These are phyloP conservation scores for Drosophila testacea DNA, from an alignment of 2,888 invertebrate genomes.

Conservation along the genomic window DNA sequence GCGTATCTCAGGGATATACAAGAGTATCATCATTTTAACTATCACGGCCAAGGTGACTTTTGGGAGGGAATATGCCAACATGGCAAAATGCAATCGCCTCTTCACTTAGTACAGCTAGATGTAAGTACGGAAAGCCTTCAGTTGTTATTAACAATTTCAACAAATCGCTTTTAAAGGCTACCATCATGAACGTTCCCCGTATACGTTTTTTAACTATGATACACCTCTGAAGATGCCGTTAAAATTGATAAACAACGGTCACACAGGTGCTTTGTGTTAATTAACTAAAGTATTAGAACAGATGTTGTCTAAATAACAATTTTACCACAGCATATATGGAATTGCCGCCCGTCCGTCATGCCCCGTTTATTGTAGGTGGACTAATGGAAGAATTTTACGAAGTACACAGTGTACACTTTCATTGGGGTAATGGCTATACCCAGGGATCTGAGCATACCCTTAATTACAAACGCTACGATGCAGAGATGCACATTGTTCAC, in stretches of 20 bases:
- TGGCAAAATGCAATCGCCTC: background rate
- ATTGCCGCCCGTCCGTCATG: background rate
- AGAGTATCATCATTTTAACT: background rate
- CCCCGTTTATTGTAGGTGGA: slow-evolving; percentile 62
- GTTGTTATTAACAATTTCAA: too few species aligned
- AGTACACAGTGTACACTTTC: slow-evolving; percentile 86
- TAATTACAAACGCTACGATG: slow-evolving; percentile 85
- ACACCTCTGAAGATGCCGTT: slow-evolving; percentile 87
- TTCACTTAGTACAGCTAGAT: background rate
- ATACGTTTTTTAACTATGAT: slow-evolving; percentile 86
- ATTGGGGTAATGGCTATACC: slow-evolving; percentile 89
- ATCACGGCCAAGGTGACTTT: background rate
- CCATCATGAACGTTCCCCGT: slow-evolving; percentile 18
- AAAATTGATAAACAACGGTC: slow-evolving; percentile 88
- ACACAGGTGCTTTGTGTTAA: slow-evolving; percentile 85
- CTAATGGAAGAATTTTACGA: slow-evolving; percentile 62
- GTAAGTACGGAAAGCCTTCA: background rate
- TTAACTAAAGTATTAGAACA: too few species aligned
- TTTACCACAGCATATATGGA: slow-evolving; percentile 52
- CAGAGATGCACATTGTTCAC: slow-evolving; percentile 90
- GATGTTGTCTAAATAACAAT: background rate
- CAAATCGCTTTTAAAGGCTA: background rate
- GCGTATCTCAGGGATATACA: too few species aligned
- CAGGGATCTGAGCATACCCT: slow-evolving; percentile 87
- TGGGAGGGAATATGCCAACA: background rate